Base-by-base conservation (phyloP, 2,113 vertebrate genomes). In the Indicator indicator region DNA sequence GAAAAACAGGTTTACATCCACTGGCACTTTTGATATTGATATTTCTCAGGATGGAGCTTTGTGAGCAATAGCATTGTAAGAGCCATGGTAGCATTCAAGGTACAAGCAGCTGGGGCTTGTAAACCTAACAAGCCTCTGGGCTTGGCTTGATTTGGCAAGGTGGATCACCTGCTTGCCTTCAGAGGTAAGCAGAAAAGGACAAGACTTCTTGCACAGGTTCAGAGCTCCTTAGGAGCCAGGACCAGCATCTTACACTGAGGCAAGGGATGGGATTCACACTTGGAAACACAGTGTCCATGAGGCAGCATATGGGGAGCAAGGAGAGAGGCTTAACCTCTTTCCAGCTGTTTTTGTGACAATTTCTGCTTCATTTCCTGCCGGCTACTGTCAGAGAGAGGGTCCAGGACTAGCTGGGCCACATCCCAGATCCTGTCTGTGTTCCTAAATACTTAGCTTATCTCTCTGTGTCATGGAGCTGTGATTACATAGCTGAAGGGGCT, bases 391-490 rank as follows among this genome's bases (percentile, higher is more conserved):
- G 82, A 83, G 78, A 81, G 82, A 50, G 83, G 95, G 83, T 60
- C 80, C 24, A 16, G 72, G 79, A 63, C 79, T 87, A 16, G 67
- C 94, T 95, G 90, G 86, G 95, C 93, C 91, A 62, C 64, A 73
- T 90, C 93, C 94, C 89, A 70, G 59, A 82, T 24, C 46, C 77
- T 1, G 3, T 63, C 85, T 83, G 58, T 89, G 75, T 58, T 95
- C 89, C 89, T 71, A 56, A 91, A 93, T 68, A 64, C 76, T 94
- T 17, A 55, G 54, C 85, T 93, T 94, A 95, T 95, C 89, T 91
- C 71, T 64, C 54, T 44, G 48, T 88, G 95, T 91, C 87, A 48
- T 65, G 82, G 79, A 88, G 93, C 74, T 79, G 84, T 63, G 87
- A 95, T 95, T 88, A 30, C 84, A 82, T 5, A 92, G 94, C 71